phyloP scores from a whole-genome alignment of 2,113 vertebrate species.

The Macquaria australasica region DNA sequence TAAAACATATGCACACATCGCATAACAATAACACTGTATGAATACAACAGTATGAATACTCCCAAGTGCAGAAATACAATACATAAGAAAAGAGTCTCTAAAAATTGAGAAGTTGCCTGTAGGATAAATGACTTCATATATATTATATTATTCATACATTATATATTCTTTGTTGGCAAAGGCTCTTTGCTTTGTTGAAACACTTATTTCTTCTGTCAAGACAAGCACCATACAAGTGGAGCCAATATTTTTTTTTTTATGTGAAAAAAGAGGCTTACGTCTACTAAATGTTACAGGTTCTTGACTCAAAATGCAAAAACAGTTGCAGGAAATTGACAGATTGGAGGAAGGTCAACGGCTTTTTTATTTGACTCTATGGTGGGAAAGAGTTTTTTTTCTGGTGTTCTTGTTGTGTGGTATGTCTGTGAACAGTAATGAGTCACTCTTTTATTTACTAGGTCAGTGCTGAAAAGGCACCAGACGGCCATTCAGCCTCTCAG shows the following conservation, averaged over 20 bases:
- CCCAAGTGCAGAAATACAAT: not conserved
- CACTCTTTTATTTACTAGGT: slow-evolving; percentile 25
- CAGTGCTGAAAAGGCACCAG: slow-evolving; percentile 7
- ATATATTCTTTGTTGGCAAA: not conserved
- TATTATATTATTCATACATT: too few relatives aligned
- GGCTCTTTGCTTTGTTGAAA: not conserved
- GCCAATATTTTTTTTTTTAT: not conserved
- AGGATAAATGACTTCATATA: not conserved
- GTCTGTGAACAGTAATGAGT: slow-evolving; percentile 10
- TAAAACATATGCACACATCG: not conserved
- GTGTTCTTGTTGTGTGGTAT: not conserved
- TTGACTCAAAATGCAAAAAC: not conserved
- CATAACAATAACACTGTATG: not conserved
- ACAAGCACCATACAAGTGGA: not conserved
- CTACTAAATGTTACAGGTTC: not conserved
- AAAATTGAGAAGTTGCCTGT: not conserved
- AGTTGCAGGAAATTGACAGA: not conserved
- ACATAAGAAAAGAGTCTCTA: too few relatives aligned
- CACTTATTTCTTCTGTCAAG: not conserved
- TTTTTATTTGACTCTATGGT: not conserved
- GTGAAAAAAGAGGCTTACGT: not conserved
- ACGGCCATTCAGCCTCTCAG: not conserved
- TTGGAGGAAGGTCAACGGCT: not conserved
- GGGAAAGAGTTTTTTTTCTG: not conserved
- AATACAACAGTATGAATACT: not conserved